Evolutionary conservation across 2,888 invertebrate genomes (phyloP), one percentile per base, ranked within the genome.

Genomic region (Monopis laevigella): DNA sequence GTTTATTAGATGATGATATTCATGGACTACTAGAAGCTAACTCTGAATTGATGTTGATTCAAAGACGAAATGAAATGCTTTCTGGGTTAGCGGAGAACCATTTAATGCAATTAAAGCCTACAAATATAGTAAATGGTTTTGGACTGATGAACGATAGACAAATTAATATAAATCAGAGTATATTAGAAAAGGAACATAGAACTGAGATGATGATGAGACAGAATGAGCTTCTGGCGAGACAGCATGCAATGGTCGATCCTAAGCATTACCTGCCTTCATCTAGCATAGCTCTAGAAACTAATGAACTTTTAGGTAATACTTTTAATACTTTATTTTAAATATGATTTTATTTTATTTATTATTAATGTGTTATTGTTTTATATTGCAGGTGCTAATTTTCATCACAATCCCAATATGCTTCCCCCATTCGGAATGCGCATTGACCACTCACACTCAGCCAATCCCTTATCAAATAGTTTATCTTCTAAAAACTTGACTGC

Each of bases 351-450:
- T 21, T 7, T 8, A 21, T 21, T 21, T 7, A 21, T 7, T 7
- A 21, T 21, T 8, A 21, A 7, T 21, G 5, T 21, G 24, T 7
- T 21, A 7, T 21, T 21, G 8, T n/a, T n/a, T 32, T 3, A 17
- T 17, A 21, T 58, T 57, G 17, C 72, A 78, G 78, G 78, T 78
- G 78, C 78, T 75, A 78, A 77, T 75, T 80, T 59, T 62, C 77
- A 77, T 69, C 67, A 51, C 61, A 75, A 71, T 64, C 63, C 65
- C 53, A 72, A 66, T 60, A 72, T 80, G 62, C 70, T 80, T 62
- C 78, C 81, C 60, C 70, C 75, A 52, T 81, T 81, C 54, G 81
- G 81, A 52, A 75, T 80, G 78, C 73, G 81, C 60, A 52, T 56
- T 49, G 42, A 47, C 41, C 51, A 51, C 44, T 44, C 54, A 21